Evolutionary conservation across 2,888 invertebrate genomes (phyloP), one percentile per base, ranked within the genome.

Genomic region (Sinotaia quadrata): DNA sequence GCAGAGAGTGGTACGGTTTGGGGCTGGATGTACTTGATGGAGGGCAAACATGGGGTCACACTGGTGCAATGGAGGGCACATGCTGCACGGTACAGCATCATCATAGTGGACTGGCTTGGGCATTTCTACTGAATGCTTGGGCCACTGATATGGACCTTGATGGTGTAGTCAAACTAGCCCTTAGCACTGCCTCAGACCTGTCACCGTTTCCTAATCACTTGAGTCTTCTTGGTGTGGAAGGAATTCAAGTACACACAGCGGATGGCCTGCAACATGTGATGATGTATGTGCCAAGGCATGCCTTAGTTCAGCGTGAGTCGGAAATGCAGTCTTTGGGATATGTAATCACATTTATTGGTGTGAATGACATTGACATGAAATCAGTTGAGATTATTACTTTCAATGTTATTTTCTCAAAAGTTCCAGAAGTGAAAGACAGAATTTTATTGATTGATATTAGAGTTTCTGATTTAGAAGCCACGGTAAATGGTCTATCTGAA

Each of bases 21-120:
- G 86, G 86, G 10, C 66, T 85, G 57, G 84, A 84, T 60, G 77
- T 85, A 10, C 80, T 84, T 67, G 81, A 85, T 44, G 65, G 60
- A 31, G 85, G 84, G 2, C 31, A 57, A 49, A 77, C 80, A 4
- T 85, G 79, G 74, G 85, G 85, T 65, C 86, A 86, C 71, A 84
- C 84, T 10, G 85, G 86, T 0, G 79, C 77, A 7, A 82, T 86
- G 79, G 85, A 85, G 36, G 86, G 86, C 0, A 80, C 84, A n/a
- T 81, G 84, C n/a, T 71, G 80, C 4, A 81, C 82, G 15, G 69
- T 81, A 27, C 74, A 77, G 47, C 80, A 78, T 60, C 77, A 83
- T 54, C 76, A 77, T n/a, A 77, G 73, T 72, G 84, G 84, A 15
- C 72, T 81, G 27, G 80, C 82, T 12, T 86, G 85, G 85, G 79